Base-by-base conservation (phyloP, 1,140 invertebrate species). In the Drosophila leontia region DNA sequence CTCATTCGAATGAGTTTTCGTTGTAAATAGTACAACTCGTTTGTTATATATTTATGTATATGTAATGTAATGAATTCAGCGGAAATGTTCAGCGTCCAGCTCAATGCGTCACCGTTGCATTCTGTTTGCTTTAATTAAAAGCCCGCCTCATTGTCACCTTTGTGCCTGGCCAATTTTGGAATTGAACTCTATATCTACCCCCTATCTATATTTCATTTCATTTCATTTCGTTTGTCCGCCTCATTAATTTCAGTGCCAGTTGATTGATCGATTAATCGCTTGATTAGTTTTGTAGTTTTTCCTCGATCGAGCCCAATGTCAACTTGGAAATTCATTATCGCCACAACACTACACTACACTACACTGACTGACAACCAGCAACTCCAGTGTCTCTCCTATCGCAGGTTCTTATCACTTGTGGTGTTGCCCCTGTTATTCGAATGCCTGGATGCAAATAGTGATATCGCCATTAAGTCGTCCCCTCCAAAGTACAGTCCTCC, bases 201-300 rank as follows among this genome's bases (percentile, higher is more conserved):
- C 26, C 26, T 82, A n/a, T 69, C 55, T 50, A 53, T 78, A 26
- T 68, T 48, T 48, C 47, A 48, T 48, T 48, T 35, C 34, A 15
- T 39, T 29, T 19, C 29, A 32, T 32, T 59, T 19, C 29, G 65
- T 71, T 47, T 75, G 72, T 35, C 47, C 44, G 37, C 53, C 53
- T 72, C 69, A 72, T 72, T 72, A 75, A 75, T 70, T 80, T 77
- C 83, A 86, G 69, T 87, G 53, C 78, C 78, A 70, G 80, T 80
- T 88, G 80, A 87, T 87, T 88, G 84, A 87, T 83, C 84, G 80
- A 84, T 87, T 88, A 87, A 87, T 82, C 70, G 83, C 76, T 83
- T 86, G 83, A 86, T 83, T 86, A 83, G 67, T 63, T 77, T 63
- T 59, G 71, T 51, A 48, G 63, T 47, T 57, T 72, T 72, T 72